These are phyloP conservation scores for Nannobrachium achirus DNA, from an alignment of 2,113 vertebrate species.

Conservation along the genomic window DNA sequence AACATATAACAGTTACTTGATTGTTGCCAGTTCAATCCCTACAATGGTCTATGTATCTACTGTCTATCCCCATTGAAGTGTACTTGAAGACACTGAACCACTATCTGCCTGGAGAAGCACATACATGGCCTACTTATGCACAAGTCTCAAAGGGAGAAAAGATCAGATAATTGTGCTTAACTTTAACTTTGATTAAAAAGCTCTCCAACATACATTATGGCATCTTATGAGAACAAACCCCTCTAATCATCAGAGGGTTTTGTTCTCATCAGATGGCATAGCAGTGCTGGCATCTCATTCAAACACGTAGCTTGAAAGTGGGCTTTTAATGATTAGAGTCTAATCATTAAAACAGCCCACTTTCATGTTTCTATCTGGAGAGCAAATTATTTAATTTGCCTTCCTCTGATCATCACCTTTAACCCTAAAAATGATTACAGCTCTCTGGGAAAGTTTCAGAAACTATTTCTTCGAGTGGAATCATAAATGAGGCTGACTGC, in stretches of 20 bases:
- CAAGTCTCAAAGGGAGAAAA: not conserved
- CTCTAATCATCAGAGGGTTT: too few relatives aligned
- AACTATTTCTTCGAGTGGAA: not conserved
- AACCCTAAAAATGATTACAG: not conserved
- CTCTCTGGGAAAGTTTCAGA: not conserved
- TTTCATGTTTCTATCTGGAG: not conserved
- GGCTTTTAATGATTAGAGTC: too few relatives aligned
- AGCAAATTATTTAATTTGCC: not conserved
- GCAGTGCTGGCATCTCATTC: too few relatives aligned
- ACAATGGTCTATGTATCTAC: not conserved
- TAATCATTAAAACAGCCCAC: not conserved
- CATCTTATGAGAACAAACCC: too few relatives aligned
- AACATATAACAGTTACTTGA: not conserved
- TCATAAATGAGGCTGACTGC: slow-evolving; percentile 6
- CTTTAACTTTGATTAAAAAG: too few relatives aligned
- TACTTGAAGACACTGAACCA: slow-evolving; percentile 4
- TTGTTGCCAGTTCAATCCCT: not conserved
- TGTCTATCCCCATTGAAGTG: slow-evolving; percentile 20
- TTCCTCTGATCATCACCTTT: not conserved
- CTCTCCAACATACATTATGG: too few relatives aligned
- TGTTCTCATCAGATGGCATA: too few relatives aligned
- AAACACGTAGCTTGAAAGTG: too few relatives aligned
- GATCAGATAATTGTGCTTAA: too few relatives aligned
- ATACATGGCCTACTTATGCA: too few relatives aligned
- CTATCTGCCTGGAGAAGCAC: not conserved